These are phyloP conservation scores for Hirundichthys speculiger DNA, from an alignment of 2,113 vertebrate species.

Conservation along the genomic window DNA sequence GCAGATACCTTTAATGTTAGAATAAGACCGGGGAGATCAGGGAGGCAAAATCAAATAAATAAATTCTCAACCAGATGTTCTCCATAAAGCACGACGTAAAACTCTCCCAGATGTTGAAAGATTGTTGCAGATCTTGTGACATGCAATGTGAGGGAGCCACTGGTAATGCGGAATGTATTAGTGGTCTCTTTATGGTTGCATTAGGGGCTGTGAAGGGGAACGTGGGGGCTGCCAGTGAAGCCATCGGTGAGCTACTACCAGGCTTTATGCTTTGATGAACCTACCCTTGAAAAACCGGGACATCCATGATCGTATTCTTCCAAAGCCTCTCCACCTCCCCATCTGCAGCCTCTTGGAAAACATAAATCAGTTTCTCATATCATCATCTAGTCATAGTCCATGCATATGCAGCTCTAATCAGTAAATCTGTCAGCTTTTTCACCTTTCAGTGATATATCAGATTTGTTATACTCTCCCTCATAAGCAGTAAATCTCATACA, in stretches of 20 bases:
- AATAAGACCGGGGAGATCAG: constrained; percentile 70
- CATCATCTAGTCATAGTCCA: constrained; percentile 79
- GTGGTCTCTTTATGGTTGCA: constrained; percentile 74
- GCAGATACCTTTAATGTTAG: constrained; percentile 71
- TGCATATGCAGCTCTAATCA: constrained; percentile 77
- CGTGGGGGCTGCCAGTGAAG: constrained; percentile 35
- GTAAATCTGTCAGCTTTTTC: constrained; percentile 76
- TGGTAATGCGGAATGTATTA: constrained; percentile 74
- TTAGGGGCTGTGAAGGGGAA: constrained; percentile 69
- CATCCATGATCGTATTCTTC: constrained; percentile 58
- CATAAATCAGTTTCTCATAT: constrained; percentile 81
- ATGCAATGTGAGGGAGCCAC: constrained; percentile 62
- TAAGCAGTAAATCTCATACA: constrained; percentile 71
- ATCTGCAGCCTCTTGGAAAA: constrained; percentile 69
- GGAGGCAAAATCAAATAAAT: constrained; percentile 41
- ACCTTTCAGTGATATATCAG: constrained; percentile 71
- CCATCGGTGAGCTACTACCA: constrained; percentile 60
- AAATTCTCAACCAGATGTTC: constrained; percentile 66
- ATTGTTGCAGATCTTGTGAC: constrained; percentile 67
- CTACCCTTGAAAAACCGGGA: constrained; percentile 77
- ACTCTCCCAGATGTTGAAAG: constrained; percentile 74
- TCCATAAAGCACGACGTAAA: constrained; percentile 71
- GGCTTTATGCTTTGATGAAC: constrained; percentile 76
- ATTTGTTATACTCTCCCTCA: constrained; percentile 69
- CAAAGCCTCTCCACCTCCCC: constrained; percentile 54